Base-by-base conservation (phyloP, 2,113 vertebrate genomes). In the Antechinus flavipes region DNA sequence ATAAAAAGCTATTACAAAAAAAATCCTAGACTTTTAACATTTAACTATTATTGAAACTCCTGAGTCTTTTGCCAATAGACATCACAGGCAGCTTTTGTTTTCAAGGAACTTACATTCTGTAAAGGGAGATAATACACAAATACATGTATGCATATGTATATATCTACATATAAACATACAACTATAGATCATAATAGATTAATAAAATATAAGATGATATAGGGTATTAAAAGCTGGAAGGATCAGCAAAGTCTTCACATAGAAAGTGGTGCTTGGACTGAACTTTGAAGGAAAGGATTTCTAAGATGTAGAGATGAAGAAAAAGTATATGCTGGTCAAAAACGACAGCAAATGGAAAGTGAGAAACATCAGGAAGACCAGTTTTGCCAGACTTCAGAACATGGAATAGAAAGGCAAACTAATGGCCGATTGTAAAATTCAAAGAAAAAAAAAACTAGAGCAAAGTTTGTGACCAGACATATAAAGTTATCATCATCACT, bases 31-130 rank as follows among this genome's bases (percentile, higher is more conserved):
- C 30, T 47, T 3, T 2, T 93, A 92, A 92, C 42, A 90, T 54
- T 94, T 84, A 53, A 94, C 92, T 95, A 94, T 26, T 25, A 30
- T 49, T 47, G 89, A 91, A 24, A 35, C 61, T 76, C 11, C 22
- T 42, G 68, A 12, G 1, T 24, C 35, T 42, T 3, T n/a, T n/a
- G 61, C 30, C 61, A 68, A n/a, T 30, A 68, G 35, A 68, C 30
- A 68, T 68, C 12, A 68, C 27, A 84, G 68, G 6, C 5, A n/a
- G n/a, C n/a, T 42, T 84, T 22, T 84, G 68, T 84, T 6, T 5
- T 84, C 35, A 42, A 84, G 16, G 35, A n/a, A 16, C 1, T n/a
- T n/a, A 84, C 14, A 84, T 84, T 42, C 68, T 84, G 22, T 19
- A 35, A 68, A 35, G 12, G 30, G 14, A 68, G 12, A n/a, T 35